Base-by-base conservation (phyloP, 2,888 invertebrate species). In the Protophormia terraenovae region DNA sequence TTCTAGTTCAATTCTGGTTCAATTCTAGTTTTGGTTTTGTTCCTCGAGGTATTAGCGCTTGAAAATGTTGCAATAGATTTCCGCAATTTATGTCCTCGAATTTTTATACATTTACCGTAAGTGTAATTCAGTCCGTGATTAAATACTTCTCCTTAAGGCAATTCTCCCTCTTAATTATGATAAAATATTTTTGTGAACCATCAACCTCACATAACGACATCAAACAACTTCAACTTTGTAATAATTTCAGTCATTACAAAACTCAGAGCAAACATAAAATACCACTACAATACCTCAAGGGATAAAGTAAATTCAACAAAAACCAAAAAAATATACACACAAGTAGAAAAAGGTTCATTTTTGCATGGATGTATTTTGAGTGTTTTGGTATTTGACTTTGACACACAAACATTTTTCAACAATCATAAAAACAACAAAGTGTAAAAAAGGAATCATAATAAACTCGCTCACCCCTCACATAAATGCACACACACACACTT, bases 361-460 rank as follows among this genome's bases (percentile, higher is more conserved):
- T 50, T 38, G 14, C 12, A 66, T 60, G 47, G 1, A 19, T n/a
- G 1, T n/a, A 71, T 64, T 45, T 41, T 38, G n/a, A n/a, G n/a
- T n/a, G n/a, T 67, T 27, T 60, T 67, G 47, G 24, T 45, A 67
- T 81, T 73, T 60, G 67, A 81, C 60, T 67, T 81, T 81, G 60
- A 73, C 38, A 73, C 22, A 73, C 19, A 81, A 50, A 32, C 5
- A 45, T 29, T 5, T 69, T 69, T 14, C 19, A 62, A 2, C 35
- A 78, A n/a, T 19, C n/a, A 71, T 10, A 53, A 29, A 22, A 45
- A 53, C n/a, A 45, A 16, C 12, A 27, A 58, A 76, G n/a, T 27
- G 24, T 45, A 60, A 47, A n/a, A 69, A 27, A 60, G 7, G 6
- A 38, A 50, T 29, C 27, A 50, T 19, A 50, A 62, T 55, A 32